Evolutionary conservation across 2,888 invertebrate species (phyloP).

Genomic region (Hemithea aestivaria): DNA sequence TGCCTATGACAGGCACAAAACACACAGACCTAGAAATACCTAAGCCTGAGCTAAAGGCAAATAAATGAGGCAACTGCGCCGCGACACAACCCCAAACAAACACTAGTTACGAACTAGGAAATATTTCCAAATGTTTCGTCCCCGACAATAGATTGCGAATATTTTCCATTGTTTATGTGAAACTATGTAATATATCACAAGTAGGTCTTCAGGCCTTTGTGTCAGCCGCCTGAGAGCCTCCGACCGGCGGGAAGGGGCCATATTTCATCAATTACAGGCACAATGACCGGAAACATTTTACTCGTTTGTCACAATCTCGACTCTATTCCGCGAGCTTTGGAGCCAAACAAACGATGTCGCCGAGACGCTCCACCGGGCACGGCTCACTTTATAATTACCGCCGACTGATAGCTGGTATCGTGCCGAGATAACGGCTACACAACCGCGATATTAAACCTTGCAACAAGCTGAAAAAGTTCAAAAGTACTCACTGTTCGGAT

Average conservation of each 20-base stretch:
- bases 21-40: too few relatives aligned
- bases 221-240: too few relatives aligned
- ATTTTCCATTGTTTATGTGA: too few relatives aligned
- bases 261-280: conserved; percentile 11
- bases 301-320: neutral
- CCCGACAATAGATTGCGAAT: too few relatives aligned
- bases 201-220: neutral
- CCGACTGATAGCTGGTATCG: conserved; percentile 17
- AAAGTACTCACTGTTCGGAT: conserved; percentile 8
- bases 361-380: neutral
- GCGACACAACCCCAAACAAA: too few relatives aligned
- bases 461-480: conserved; percentile 1
- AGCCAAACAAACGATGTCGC: neutral
- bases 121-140: too few relatives aligned
- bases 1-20: too few relatives aligned
- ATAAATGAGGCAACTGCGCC: too few relatives aligned
- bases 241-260: too few relatives aligned
- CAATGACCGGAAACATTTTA: conserved; percentile 1
- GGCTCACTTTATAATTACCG: conserved; percentile 21
- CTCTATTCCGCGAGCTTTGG: conserved; percentile 1
- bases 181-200: neutral
- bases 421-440: conserved; percentile 6
- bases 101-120: too few relatives aligned
- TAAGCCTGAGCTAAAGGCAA: too few relatives aligned
- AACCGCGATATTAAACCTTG: conserved; percentile 6